phyloP scores from a whole-genome alignment of 1,140 invertebrate genomes.

The Campodea augens region DNA sequence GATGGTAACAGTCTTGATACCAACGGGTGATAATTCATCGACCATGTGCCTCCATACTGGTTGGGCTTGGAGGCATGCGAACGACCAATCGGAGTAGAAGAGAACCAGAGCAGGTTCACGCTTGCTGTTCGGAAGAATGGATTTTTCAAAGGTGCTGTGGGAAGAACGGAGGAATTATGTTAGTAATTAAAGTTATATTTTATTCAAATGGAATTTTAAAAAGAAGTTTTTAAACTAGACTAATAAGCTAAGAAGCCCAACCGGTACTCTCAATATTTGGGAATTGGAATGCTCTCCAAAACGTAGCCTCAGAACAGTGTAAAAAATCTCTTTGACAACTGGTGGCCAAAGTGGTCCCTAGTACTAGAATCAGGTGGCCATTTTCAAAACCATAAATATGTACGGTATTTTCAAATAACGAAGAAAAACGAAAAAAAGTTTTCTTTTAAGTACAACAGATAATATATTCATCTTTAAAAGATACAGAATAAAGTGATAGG shows the following conservation, averaged over 20 bases:
- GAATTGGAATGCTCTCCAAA: not conserved
- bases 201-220: not conserved
- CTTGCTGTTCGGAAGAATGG: slow-evolving; percentile 59
- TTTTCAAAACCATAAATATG: no score
- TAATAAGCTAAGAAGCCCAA: not conserved
- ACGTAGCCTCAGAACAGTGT: not conserved
- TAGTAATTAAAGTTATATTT: not conserved
- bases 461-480: no score
- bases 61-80: slow-evolving; percentile 67
- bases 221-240: no score
- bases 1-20: slow-evolving; percentile 49
- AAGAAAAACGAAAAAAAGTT: no score
- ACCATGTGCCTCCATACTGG: slow-evolving; percentile 60
- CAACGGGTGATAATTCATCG: slow-evolving; percentile 57
- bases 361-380: no score
- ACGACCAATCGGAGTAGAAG: slow-evolving; percentile 86
- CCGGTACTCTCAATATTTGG: no score
- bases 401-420: no score
- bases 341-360: not conserved
- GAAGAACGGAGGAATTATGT: slow-evolving; percentile 13
- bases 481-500: no score
- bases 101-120: slow-evolving; percentile 62
- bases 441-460: no score
- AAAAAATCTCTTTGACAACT: not conserved
- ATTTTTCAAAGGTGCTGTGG: slow-evolving; percentile 66